Evolutionary conservation across 2,113 vertebrate species (phyloP), one percentile per base, ranked within the genome.

Genomic region (Fregetta grallaria): DNA sequence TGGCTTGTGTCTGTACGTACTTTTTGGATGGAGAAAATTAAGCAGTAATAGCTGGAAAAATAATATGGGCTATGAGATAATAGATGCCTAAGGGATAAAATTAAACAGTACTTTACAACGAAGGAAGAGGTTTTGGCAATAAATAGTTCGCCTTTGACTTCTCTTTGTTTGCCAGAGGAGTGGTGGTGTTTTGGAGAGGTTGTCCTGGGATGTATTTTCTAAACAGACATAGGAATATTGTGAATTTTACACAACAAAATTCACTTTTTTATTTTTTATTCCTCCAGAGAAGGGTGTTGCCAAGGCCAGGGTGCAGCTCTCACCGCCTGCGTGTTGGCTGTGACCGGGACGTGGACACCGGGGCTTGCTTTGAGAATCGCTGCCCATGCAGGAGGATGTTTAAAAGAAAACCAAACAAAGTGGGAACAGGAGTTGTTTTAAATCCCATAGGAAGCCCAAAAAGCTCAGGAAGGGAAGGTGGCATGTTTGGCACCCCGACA

Each of bases 11-110:
- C 92, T 96, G 88, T 29, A 85, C 3, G 3, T 84, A 56, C 88
- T 85, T 79, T 88, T 36, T 80, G 82, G 92, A 96, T 80, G 81
- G 67, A 67, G 85, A 75, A 92, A 96, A 97, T 93, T 38, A 94
- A 95, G 83, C 93, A 58, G 92, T 44, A 90, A 91, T 94, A 92
- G 94, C 92, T 93, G 93, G 88, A 92, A 85, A 97, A 97, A 96
- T 96, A 94, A 88, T 92, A 81, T 22, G 73, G 91, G 88, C 94
- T 96, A 90, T 85, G 95, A 96, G 96, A 96, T 95, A 92, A 96
- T 96, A 95, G 94, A 94, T 89, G 91, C 95, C 94, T 96, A 56
- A 94, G 88, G 92, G 96, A 96, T 92, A 77, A 95, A 96, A 96
- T 96, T 96, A 95, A 97, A 59, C 94, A 95, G 61, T 74, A 36